Percentiles rank a stretch among this genome's conserved stretches.
phyloP scores from a whole-genome alignment of 2,797 vertebrate species.

The Sebastes vulpes region DNA sequence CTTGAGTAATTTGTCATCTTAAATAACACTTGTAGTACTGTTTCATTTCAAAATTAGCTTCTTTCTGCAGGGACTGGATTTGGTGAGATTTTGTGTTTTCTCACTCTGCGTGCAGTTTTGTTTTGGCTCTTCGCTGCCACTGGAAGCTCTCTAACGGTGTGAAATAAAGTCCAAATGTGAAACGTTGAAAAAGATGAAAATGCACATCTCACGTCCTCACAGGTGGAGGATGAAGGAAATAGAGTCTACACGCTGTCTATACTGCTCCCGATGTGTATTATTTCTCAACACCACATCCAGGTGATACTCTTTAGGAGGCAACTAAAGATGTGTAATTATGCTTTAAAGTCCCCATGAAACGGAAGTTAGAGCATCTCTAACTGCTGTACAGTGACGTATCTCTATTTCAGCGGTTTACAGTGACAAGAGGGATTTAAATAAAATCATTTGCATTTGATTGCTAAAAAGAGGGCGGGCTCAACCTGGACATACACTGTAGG shows the following conservation, averaged over 20 bases:
- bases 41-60: not conserved
- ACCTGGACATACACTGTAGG: no score
- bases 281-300: not conserved
- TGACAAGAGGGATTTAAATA: no score
- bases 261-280: not conserved
- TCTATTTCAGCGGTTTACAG: no score
- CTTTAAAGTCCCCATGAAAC: not conserved
- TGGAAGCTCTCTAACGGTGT: not conserved
- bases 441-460: no score
- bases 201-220: not conserved
- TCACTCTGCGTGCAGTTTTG: not conserved
- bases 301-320: not conserved
- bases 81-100: not conserved
- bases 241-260: not conserved
- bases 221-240: not conserved
- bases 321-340: not conserved
- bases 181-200: not conserved
- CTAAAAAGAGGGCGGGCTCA: no score
- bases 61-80: not conserved
- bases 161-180: not conserved
- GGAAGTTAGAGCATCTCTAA: accelerated
- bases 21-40: not conserved
- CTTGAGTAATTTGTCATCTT: not conserved
- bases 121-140: slow-evolving; percentile 1
- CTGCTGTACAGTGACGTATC: no score